phyloP scores from a whole-genome alignment of 1,140 invertebrate species.

The Sminthurinus signatus region DNA sequence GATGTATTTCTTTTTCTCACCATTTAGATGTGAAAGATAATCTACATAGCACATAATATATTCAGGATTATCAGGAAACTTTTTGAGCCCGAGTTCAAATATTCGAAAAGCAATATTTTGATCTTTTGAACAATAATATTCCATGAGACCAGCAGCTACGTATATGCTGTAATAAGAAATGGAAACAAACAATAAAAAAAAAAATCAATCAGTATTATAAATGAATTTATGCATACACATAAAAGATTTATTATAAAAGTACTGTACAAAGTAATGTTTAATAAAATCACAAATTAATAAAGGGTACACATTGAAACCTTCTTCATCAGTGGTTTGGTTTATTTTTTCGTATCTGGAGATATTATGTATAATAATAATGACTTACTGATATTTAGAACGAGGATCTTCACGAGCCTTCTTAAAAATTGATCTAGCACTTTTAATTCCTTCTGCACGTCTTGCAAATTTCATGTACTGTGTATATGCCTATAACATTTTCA shows the following conservation, averaged over 20 bases:
- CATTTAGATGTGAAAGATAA: constrained; percentile 95
- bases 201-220: too few relatives aligned
- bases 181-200: too few relatives aligned
- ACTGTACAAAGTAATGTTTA: too few relatives aligned
- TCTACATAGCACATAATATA: constrained; percentile 95
- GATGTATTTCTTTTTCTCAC: too few relatives aligned
- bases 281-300: too few relatives aligned
- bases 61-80: constrained; percentile 87
- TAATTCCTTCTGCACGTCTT: constrained; percentile 92
- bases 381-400: constrained; percentile 78
- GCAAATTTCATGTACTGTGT: constrained; percentile 99
- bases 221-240: too few relatives aligned
- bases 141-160: constrained; percentile 94
- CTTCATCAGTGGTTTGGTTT: too few relatives aligned
- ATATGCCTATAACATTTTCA: constrained; percentile 79
- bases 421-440: constrained; percentile 88
- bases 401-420: constrained; percentile 89
- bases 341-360: too few relatives aligned
- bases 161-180: too few relatives aligned
- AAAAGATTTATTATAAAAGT: too few relatives aligned
- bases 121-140: constrained; percentile 99
- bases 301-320: too few relatives aligned
- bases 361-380: too few relatives aligned
- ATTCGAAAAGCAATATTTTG: constrained; percentile 97
- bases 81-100: constrained; percentile 96